Percentiles rank a stretch among this genome's conserved stretches.
These are phyloP conservation scores for Cerastis rubricosa DNA, from an alignment of 2,888 invertebrate genomes.

Conservation along the genomic window DNA sequence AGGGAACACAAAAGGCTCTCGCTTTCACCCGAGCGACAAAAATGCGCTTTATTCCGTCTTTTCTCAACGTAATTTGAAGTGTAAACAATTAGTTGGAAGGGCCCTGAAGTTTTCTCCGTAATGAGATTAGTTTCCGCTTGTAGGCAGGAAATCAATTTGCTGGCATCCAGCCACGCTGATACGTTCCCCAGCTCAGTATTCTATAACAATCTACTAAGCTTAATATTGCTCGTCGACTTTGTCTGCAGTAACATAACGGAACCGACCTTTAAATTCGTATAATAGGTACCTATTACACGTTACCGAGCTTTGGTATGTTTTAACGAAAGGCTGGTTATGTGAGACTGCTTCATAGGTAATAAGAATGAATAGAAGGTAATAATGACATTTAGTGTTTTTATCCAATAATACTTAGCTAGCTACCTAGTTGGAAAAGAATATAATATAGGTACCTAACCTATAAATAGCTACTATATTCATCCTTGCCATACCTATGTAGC, in stretches of 20 bases:
- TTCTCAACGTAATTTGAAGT: conserved; percentile 61
- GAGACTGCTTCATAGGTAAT: not conserved
- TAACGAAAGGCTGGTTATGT: not conserved
- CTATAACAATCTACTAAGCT: conserved; percentile 38
- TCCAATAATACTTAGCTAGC: not conserved
- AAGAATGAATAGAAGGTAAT: not conserved
- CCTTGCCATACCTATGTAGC: conserved; percentile 1
- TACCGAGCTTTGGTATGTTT: not conserved
- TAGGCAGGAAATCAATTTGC: conserved; percentile 80
- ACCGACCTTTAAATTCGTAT: not conserved
- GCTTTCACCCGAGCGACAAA: conserved; percentile 60
- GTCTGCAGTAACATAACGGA: conserved; percentile 6
- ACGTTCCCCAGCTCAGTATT: conserved; percentile 38
- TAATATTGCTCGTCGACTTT: conserved; percentile 34
- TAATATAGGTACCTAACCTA: not conserved
- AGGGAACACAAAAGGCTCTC: conserved; percentile 67
- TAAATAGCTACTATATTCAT: conserved; percentile 3
- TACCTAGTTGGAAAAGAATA: not conserved
- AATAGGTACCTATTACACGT: not conserved
- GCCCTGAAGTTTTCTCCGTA: conserved; percentile 67
- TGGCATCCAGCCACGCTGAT: conserved; percentile 74
- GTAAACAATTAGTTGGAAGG: conserved; percentile 63
- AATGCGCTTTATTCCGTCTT: conserved; percentile 61
- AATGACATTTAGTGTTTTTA: not conserved
- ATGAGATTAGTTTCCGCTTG: conserved; percentile 72